A percentile compares a stretch with the other conserved stretches of the same genome.
phyloP scores from a whole-genome alignment of 2,888 invertebrate genomes.

The Diarsia rubi region DNA sequence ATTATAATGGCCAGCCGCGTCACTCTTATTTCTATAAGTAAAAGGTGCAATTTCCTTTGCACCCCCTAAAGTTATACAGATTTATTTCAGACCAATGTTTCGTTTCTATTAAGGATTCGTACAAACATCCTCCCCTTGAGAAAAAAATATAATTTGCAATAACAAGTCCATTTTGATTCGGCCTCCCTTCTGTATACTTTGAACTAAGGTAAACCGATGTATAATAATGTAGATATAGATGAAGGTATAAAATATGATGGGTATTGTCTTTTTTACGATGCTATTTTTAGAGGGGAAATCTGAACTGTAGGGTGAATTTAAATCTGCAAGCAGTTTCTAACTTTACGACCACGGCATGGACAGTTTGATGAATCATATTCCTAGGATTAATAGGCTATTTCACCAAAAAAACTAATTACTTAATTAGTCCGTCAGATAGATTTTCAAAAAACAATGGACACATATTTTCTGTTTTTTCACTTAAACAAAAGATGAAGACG shows the following conservation, averaged over 20 bases:
- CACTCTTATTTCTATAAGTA: conserved; percentile 6
- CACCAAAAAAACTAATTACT: too few relatives aligned
- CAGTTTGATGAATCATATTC: not conserved
- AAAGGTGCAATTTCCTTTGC: conserved; percentile 50
- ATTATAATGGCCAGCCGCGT: conserved; percentile 28
- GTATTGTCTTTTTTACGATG: conserved; percentile 34
- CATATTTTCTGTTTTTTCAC: too few relatives aligned
- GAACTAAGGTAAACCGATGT: conserved; percentile 53
- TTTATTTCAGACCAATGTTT: conserved; percentile 75
- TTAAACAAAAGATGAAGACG: too few relatives aligned
- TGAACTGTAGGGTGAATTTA: conserved; percentile 27
- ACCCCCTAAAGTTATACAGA: conserved; percentile 59
- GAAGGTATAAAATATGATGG: conserved; percentile 19
- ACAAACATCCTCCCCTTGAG: conserved; percentile 79
- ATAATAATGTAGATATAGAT: conserved; percentile 32
- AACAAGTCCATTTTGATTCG: conserved; percentile 81
- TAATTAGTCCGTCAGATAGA: too few relatives aligned
- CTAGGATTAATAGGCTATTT: too few relatives aligned
- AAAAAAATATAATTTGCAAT: conserved; percentile 85
- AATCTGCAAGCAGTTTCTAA: conserved; percentile 13
- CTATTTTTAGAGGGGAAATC: conserved; percentile 26
- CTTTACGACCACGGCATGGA: not conserved
- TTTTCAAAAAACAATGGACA: too few relatives aligned
- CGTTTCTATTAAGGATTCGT: conserved; percentile 82
- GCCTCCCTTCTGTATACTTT: conserved; percentile 65